Conservation (phyloP, 2,797 vertebrate genomes). For the Malurus splendens region DNA sequence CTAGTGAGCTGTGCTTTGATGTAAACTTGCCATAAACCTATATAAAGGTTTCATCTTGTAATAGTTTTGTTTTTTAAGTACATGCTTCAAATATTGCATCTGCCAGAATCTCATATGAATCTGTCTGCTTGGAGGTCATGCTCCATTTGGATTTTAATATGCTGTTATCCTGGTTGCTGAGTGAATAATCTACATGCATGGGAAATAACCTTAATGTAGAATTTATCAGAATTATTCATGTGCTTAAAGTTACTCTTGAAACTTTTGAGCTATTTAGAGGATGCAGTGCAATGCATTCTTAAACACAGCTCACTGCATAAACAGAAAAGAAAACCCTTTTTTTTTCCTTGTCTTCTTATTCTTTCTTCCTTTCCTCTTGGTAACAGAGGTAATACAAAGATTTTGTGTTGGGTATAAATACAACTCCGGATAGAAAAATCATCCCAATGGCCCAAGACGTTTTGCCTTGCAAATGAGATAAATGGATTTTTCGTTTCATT, state of each 20-base stretch:
- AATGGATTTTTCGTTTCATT: background rate
- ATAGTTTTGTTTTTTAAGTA: background rate
- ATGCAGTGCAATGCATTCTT: background rate
- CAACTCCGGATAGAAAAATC: background rate
- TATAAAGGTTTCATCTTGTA: background rate
- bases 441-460: background rate
- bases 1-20: background rate
- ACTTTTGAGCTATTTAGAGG: background rate
- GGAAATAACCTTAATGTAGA: background rate
- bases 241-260: background rate
- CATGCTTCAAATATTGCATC: background rate
- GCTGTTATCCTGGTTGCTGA: background rate
- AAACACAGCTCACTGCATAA: background rate
- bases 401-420: background rate
- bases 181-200: background rate
- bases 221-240: background rate
- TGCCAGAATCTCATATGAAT: background rate
- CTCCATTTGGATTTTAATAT: background rate
- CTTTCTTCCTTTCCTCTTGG: background rate
- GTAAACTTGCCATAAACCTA: background rate
- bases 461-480: background rate
- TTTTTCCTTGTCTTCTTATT: background rate
- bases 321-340: rapidly evolving
- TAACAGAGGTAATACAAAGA: background rate
- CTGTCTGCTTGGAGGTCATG: background rate